Base-by-base conservation (phyloP, 1,140 invertebrate genomes). In the Procambarus virginalis region DNA sequence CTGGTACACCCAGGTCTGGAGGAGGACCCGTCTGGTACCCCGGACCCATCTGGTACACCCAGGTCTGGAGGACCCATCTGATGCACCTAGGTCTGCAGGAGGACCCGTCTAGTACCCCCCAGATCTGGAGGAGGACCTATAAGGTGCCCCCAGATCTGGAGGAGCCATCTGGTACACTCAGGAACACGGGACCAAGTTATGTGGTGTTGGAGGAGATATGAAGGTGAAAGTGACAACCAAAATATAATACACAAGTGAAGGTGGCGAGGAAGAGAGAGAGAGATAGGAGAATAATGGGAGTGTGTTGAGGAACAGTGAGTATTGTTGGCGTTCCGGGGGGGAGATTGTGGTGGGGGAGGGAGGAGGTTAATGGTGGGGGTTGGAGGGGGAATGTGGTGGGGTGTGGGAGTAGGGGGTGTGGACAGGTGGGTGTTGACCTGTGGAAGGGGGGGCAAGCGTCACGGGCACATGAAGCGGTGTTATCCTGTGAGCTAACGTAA, bases 351-450 rank as follows among this genome's bases (percentile, higher is more conserved):
- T 17, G 58, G 51, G n/a, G 45, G 22, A 10, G 12, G 5, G 51
- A 45, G 48, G 55, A 48, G 46, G 58, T 68, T 22, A 55, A 58
- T 68, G 80, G 80, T 82, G 80, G 80, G 58, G 68, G 80, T 82
- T 82, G 80, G 58, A 45, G 68, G 58, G 68, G 45, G 45, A n/a
- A 60, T 51, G 55, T 22, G 49, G 64, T 12, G 20, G 64, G 12
- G 64, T 34, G 14, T 12, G 60, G 20, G 60, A 17, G 17, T 14
- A 4, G 20, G 60, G 14, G 12, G 2, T 20, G 12, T 12, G 55
- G 55, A 58, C 12, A 12, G 80, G 80, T 82, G 80, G 80, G 58
- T 82, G 80, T 82, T 82, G 80, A 9, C 55, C 55, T 58, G 8
- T 58, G 34, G 34, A 34, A 34, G 55, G 55, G 55, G 12, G 55